These are phyloP conservation scores for Hermaeophaga mercurialis DNA, from an alignment of 2,888 invertebrate genomes.

Conservation along the genomic window DNA sequence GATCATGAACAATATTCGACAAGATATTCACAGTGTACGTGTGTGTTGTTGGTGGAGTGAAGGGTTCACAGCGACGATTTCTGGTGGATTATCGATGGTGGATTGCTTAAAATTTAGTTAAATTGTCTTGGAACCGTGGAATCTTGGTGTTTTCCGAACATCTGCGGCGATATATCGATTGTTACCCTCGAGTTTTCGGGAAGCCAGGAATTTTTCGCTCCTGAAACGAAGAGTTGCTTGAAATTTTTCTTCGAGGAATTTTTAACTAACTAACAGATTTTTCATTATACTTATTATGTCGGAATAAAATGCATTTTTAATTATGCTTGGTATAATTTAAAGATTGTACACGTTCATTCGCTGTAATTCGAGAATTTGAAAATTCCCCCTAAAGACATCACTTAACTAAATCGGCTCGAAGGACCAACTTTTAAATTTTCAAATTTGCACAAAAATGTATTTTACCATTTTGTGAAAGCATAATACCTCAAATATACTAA, in stretches of 20 bases:
- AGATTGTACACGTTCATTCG: no score
- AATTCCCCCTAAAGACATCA: no score
- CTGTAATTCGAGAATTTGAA: no score
- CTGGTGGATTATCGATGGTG: slow-evolving; percentile 25
- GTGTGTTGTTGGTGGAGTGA: slow-evolving; percentile 32
- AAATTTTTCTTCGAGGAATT: neutral
- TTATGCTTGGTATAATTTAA: no score
- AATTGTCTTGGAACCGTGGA: neutral
- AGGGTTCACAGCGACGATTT: slow-evolving; percentile 19
- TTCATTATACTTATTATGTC: no score
- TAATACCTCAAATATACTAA: no score
- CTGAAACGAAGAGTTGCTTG: neutral
- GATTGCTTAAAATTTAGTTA: slow-evolving; percentile 3
- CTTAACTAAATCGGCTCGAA: no score
- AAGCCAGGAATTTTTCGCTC: slow-evolving; percentile 8
- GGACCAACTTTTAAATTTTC: no score
- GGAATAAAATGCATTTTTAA: no score
- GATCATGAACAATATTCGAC: slow-evolving; percentile 34
- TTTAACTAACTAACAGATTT: no score
- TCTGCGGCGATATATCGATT: slow-evolving; percentile 20
- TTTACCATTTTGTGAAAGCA: no score
- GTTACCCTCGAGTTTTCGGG: slow-evolving; percentile 13
- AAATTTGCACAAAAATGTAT: no score
- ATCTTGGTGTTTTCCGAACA: slow-evolving; percentile 20
- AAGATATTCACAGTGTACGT: slow-evolving; percentile 38